phyloP scores from a whole-genome alignment of 2,888 invertebrate genomes.

The Miltochrista miniata region DNA sequence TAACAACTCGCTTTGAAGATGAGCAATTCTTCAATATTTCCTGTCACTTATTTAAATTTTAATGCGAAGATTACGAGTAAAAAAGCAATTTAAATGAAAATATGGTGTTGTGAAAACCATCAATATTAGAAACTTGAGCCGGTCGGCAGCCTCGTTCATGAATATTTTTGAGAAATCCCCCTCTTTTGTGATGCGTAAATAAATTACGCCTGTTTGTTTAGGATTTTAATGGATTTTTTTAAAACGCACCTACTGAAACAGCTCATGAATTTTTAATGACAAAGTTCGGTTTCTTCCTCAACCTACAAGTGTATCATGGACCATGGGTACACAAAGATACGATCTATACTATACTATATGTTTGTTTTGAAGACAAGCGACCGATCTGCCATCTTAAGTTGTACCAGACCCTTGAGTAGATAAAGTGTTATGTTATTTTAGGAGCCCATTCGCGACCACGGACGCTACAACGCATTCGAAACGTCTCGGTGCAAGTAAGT shows the following conservation, averaged over 20 bases:
- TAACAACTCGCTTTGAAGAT: neutral
- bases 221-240: conserved; percentile 19
- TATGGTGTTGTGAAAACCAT: conserved; percentile 23
- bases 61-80: conserved; percentile 9
- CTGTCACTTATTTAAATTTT: conserved; percentile 5
- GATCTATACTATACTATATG: no score
- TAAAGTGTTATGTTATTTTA: no score
- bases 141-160: neutral
- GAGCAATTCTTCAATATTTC: neutral
- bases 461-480: no score
- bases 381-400: no score
- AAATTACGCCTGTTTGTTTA: conserved; percentile 27
- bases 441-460: no score
- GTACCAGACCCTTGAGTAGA: no score
- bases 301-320: no score
- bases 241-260: conserved; percentile 6
- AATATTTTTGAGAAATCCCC: conserved; percentile 11
- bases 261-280: conserved; percentile 9
- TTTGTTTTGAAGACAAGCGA: no score
- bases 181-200: conserved; percentile 31
- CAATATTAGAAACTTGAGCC: conserved; percentile 14
- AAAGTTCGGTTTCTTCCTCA: no score
- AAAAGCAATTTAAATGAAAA: conserved; percentile 14
- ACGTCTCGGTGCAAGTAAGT: no score
- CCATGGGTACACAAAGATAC: no score